These are phyloP conservation scores for Ceratina australensis DNA, from an alignment of 1,140 invertebrate genomes.

Conservation along the genomic window DNA sequence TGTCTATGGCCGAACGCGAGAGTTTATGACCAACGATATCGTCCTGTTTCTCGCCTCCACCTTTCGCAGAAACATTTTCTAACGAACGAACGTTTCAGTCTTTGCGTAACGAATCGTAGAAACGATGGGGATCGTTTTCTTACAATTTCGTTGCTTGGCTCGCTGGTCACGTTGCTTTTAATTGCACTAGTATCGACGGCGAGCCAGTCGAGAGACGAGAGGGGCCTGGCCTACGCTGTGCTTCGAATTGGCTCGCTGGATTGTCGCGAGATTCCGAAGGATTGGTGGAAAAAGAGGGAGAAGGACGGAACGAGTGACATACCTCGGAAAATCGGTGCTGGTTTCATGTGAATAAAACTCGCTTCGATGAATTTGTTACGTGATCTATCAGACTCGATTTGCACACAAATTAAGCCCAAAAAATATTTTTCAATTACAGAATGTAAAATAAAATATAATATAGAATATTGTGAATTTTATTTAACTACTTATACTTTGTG, in stretches of 20 bases:
- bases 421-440: too few species aligned
- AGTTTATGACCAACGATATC: neutral
- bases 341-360: too few species aligned
- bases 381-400: too few species aligned
- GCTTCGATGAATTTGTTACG: too few species aligned
- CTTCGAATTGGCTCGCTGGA: constrained; percentile 45
- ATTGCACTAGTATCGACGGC: constrained; percentile 52
- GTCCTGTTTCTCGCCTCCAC: constrained; percentile 6
- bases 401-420: too few species aligned
- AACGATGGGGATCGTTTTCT: constrained; percentile 38
- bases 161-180: constrained; percentile 61
- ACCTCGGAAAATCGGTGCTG: too few species aligned
- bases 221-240: neutral
- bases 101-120: constrained; percentile 59
- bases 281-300: constrained; percentile 33
- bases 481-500: too few species aligned
- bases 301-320: neutral
- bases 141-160: constrained; percentile 43
- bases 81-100: neutral
- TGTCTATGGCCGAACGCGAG: neutral
- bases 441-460: too few species aligned
- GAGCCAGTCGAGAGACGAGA: constrained; percentile 5
- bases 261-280: constrained; percentile 37
- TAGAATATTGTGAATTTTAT: too few species aligned
- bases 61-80: neutral